These are phyloP conservation scores for Pheosia tremula DNA, from an alignment of 2,888 invertebrate species.

Conservation along the genomic window DNA sequence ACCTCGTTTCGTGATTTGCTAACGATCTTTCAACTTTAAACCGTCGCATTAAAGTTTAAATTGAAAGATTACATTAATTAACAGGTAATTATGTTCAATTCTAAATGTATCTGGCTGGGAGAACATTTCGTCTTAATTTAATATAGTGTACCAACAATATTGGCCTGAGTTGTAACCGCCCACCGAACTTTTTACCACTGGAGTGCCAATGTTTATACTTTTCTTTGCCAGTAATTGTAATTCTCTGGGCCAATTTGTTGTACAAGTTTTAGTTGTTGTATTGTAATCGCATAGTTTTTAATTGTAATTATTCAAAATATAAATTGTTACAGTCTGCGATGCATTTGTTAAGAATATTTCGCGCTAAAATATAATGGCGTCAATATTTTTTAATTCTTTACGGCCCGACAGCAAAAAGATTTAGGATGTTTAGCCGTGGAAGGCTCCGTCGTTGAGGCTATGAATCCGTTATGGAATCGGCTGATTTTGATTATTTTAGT, in stretches of 20 bases:
- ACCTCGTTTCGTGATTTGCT: not conserved
- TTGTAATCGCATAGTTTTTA: slow-evolving; percentile 75
- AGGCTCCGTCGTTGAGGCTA: too few species aligned
- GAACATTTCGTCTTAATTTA: slow-evolving; percentile 22
- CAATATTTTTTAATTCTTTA: too few species aligned
- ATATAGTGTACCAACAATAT: slow-evolving; percentile 34
- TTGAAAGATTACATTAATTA: not conserved
- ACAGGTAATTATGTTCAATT: slow-evolving; percentile 10
- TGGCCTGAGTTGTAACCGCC: slow-evolving; percentile 51
- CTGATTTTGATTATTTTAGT: too few species aligned
- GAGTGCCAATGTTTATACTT: slow-evolving; percentile 51
- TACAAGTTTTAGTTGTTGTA: slow-evolving; percentile 54
- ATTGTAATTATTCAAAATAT: slow-evolving; percentile 68
- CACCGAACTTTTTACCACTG: slow-evolving; percentile 55
- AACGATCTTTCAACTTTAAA: not conserved
- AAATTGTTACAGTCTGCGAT: slow-evolving; percentile 63
- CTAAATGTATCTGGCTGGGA: slow-evolving; percentile 38
- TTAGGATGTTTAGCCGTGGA: too few species aligned
- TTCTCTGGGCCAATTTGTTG: slow-evolving; percentile 27
- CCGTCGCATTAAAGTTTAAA: not conserved
- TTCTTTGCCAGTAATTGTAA: slow-evolving; percentile 37
- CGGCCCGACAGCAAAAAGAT: too few species aligned
- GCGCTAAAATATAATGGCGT: too few species aligned
- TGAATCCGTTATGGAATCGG: too few species aligned
- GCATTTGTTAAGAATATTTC: slow-evolving; percentile 38